These are phyloP conservation scores for Prionace glauca DNA, from an alignment of 2,797 vertebrate species.

Conservation along the genomic window DNA sequence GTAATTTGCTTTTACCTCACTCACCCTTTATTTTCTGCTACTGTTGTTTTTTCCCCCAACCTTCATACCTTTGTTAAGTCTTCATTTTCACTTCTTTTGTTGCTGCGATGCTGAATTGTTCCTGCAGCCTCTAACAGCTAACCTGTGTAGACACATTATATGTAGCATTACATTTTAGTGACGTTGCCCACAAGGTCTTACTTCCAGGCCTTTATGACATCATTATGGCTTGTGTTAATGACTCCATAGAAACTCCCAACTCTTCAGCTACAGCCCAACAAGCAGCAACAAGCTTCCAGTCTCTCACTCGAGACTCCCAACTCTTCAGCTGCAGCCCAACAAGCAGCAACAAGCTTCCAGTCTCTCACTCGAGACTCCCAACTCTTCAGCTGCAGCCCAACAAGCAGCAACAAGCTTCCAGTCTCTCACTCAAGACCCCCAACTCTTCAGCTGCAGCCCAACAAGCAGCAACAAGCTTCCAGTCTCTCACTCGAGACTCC, in stretches of 20 bases:
- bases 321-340: background rate
- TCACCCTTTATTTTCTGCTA: background rate
- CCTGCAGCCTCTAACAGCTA: background rate
- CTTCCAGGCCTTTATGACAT: slow-evolving; percentile 22
- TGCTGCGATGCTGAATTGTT: background rate
- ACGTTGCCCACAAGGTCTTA: background rate
- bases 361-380: background rate
- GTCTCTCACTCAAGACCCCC: background rate
- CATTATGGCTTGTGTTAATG: background rate
- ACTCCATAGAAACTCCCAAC: background rate
- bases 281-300: background rate
- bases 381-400: background rate
- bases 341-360: background rate
- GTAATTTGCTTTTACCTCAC: background rate
- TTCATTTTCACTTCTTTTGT: background rate
- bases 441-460: background rate
- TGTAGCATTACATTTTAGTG: background rate
- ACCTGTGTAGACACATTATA: background rate
- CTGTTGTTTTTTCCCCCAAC: background rate
- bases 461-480: background rate
- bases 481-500: background rate
- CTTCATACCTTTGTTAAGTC: background rate
- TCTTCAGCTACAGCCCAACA: background rate
- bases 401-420: background rate
- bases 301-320: background rate